phyloP scores from a whole-genome alignment of 2,797 vertebrate genomes.

The Antrozous pallidus region DNA sequence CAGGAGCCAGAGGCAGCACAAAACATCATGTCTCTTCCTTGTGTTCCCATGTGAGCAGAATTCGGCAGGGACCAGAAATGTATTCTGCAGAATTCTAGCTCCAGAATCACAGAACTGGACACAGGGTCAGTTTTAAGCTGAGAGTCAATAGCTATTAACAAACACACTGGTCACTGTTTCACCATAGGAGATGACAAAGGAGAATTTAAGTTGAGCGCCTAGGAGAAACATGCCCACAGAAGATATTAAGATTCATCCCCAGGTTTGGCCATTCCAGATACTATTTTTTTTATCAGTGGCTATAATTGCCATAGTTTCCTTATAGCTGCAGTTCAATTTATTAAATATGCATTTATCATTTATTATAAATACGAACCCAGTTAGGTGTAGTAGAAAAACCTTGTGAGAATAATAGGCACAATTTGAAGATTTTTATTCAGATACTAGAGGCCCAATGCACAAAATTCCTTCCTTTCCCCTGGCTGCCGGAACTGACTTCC shows the following conservation, averaged over 20 bases:
- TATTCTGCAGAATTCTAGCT: neutral
- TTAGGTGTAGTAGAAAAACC: neutral
- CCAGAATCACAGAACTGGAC: neutral
- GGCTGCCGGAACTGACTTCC: too few species aligned
- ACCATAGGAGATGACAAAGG: neutral
- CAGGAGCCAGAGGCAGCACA: neutral
- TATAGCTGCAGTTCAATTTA: neutral
- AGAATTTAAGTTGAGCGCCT: neutral
- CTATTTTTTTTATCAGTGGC: neutral
- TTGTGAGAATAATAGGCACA: neutral
- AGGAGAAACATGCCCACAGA: neutral
- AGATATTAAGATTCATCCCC: neutral
- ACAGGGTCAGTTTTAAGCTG: neutral
- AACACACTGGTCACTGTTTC: neutral
- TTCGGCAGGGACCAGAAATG: neutral
- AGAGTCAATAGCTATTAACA: neutral
- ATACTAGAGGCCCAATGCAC: too few species aligned
- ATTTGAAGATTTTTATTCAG: neutral
- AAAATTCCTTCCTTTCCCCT: too few species aligned
- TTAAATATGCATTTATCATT: neutral
- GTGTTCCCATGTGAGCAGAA: neutral
- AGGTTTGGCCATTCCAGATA: neutral
- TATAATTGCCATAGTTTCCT: neutral
- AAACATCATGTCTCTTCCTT: fast-evolving
- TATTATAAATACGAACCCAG: neutral